Percentiles rank a stretch among this genome's conserved stretches.
These are phyloP conservation scores for Melikaiella ostensackeni DNA, from an alignment of 2,888 invertebrate species.

Conservation along the genomic window DNA sequence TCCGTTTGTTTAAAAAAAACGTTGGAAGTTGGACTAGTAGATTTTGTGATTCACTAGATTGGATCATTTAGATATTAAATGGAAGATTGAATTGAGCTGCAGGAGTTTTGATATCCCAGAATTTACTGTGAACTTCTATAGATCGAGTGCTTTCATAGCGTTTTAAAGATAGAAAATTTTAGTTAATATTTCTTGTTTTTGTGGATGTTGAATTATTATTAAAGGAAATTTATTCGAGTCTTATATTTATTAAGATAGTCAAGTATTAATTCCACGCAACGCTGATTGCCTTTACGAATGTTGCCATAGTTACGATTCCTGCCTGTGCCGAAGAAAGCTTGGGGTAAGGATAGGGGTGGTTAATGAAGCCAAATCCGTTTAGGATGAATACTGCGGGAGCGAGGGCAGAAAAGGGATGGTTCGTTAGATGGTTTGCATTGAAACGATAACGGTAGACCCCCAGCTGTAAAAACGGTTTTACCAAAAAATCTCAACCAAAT, in stretches of 20 bases:
- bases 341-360: constrained; percentile 67
- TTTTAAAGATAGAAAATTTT: neutral
- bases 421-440: constrained; percentile 73
- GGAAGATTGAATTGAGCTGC: too few relatives aligned
- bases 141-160: too few relatives aligned
- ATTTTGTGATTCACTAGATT: too few relatives aligned
- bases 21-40: too few relatives aligned
- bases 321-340: constrained; percentile 55
- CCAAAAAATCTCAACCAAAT: constrained; percentile 47
- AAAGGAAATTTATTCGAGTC: neutral
- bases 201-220: neutral
- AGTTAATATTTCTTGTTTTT: neutral
- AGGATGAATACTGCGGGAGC: constrained; percentile 70
- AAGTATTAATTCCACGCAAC: constrained; percentile 65
- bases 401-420: constrained; percentile 63
- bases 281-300: constrained; percentile 68
- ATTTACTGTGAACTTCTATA: too few relatives aligned
- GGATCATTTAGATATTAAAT: too few relatives aligned
- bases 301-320: constrained; percentile 68
- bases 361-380: constrained; percentile 77
- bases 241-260: constrained; percentile 47
- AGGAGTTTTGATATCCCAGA: too few relatives aligned
- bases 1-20: too few relatives aligned
- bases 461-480: constrained; percentile 45
- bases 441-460: constrained; percentile 60